Evolutionary conservation across 1,140 invertebrate genomes (phyloP), one percentile per base, ranked within the genome.

Genomic region (Drosophila kepulauana): DNA sequence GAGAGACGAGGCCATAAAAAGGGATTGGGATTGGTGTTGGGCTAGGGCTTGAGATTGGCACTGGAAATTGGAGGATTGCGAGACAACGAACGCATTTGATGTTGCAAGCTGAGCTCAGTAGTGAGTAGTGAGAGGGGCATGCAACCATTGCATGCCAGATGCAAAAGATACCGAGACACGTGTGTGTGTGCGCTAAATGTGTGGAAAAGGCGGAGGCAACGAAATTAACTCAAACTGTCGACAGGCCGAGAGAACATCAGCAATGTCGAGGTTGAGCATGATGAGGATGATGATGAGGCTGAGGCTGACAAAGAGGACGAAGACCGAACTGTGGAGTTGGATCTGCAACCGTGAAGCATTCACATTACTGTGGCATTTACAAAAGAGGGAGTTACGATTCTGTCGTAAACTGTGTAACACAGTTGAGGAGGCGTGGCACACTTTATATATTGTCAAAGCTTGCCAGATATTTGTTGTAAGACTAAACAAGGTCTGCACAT

Each of bases 171-270:
- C 30, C 45, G 41, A 59, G 38, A 65, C 49, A 63, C 35, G 38
- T 58, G 49, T 45, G 5, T 57, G 38, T 43, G n/a, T 43, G 30
- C 48, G 16, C 57, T 65, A 71, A 81, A 70, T 74, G 79, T 77
- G 68, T 77, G 79, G 72, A 67, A 74, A 78, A 72, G 64, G 73
- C 76, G 58, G 67, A 69, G 73, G 61, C 67, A 78, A 52, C 72
- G 67, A 78, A 87, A 87, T 87, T 88, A 87, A 82, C 84, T 88
- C 74, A 88, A 84, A 84, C 84, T 84, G 84, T 88, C 73, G 84
- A 88, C 84, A 88, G 77, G 48, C 51, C 33, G 35, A 48, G 54
- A 75, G 70, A 68, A 68, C 25, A 43, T 54, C 57, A 49, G 16
- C 41, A 35, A 61, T 51, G 65, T 63, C 49, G 52, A 41, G 51